Percentiles rank a stretch among this genome's conserved stretches.
These are phyloP conservation scores for Collichthys lucidus DNA, from an alignment of 2,113 vertebrate genomes.

Conservation along the genomic window DNA sequence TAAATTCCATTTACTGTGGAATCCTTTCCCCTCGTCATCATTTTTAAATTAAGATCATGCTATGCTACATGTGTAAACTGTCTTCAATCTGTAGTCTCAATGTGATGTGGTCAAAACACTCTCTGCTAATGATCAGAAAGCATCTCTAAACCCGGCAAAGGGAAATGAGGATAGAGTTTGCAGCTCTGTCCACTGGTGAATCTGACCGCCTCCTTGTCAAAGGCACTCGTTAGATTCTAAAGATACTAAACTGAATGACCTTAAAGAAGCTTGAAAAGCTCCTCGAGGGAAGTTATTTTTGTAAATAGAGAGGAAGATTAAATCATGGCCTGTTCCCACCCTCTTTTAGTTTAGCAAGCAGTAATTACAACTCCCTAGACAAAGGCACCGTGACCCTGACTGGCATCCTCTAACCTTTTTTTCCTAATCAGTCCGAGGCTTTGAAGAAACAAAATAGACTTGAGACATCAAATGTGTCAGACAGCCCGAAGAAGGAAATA, in stretches of 20 bases:
- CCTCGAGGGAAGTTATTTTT: constrained; percentile 63
- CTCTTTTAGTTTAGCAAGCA: constrained; percentile 57
- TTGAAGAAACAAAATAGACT: constrained; percentile 72
- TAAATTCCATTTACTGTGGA: constrained; percentile 26
- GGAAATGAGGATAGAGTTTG: constrained; percentile 1
- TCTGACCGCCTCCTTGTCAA: constrained; percentile 41
- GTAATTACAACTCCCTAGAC: constrained; percentile 77
- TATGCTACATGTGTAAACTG: constrained; percentile 14
- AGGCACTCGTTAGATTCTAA: constrained; percentile 45
- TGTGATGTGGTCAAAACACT: constrained; percentile 5
- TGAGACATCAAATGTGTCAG: constrained; percentile 57
- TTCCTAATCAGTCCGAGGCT: constrained; percentile 71
- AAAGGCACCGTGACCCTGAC: constrained; percentile 72
- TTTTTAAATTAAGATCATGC: constrained; percentile 31
- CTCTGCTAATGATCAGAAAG: constrained; percentile 17
- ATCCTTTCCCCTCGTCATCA: constrained; percentile 1
- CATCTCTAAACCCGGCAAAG: constrained; percentile 33
- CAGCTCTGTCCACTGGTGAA: constrained; percentile 35
- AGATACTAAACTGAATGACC: constrained; percentile 65
- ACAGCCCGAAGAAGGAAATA: constrained; percentile 32
- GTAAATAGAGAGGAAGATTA: constrained; percentile 73
- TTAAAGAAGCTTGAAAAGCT: constrained; percentile 59
- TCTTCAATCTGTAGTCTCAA: constrained; percentile 23
- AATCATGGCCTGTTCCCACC: constrained; percentile 64
- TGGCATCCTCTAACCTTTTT: constrained; percentile 63